A percentile compares a stretch with the other conserved stretches of the same genome.
phyloP scores from a whole-genome alignment of 2,888 invertebrate genomes.

The Petrophora chlorosata region DNA sequence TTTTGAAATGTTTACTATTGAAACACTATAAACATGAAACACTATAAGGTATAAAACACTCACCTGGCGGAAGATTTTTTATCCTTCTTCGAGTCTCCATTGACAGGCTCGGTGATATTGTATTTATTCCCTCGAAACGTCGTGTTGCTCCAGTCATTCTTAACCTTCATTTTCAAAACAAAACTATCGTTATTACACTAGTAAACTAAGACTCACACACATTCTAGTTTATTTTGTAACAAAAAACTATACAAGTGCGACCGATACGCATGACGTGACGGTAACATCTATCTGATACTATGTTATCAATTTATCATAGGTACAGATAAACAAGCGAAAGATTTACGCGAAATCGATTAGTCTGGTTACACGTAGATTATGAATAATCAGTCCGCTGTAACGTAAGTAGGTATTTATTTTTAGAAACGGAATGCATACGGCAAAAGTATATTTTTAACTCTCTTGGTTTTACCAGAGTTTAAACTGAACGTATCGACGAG shows the following conservation, averaged over 20 bases:
- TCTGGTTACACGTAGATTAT: slow-evolving; percentile 11
- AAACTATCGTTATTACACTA: slow-evolving; percentile 7
- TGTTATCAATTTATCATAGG: slow-evolving; percentile 45
- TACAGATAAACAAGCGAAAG: slow-evolving; percentile 25
- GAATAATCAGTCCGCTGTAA: slow-evolving; percentile 13
- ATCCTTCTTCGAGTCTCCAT: slow-evolving; percentile 37
- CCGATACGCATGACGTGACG: slow-evolving; percentile 18
- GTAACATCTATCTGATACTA: slow-evolving; percentile 37
- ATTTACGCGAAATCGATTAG: slow-evolving; percentile 29
- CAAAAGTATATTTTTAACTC: slow-evolving; percentile 8
- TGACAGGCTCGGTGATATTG: slow-evolving; percentile 38
- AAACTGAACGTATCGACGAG: neutral
- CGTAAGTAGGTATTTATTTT: slow-evolving; percentile 20
- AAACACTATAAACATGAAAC: neutral
- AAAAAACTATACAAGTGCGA: slow-evolving; percentile 14
- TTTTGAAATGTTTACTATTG: neutral
- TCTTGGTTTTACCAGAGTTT: no score
- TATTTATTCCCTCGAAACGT: slow-evolving; percentile 40
- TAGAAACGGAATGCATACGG: slow-evolving; percentile 22
- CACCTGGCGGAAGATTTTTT: slow-evolving; percentile 43
- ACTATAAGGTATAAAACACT: slow-evolving; percentile 24
- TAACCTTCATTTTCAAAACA: slow-evolving; percentile 49
- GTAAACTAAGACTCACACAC: slow-evolving; percentile 3
- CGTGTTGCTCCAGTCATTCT: slow-evolving; percentile 42
- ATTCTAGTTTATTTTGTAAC: neutral